These are phyloP conservation scores for Bucco capensis DNA, from an alignment of 2,113 vertebrate species.

Conservation along the genomic window DNA sequence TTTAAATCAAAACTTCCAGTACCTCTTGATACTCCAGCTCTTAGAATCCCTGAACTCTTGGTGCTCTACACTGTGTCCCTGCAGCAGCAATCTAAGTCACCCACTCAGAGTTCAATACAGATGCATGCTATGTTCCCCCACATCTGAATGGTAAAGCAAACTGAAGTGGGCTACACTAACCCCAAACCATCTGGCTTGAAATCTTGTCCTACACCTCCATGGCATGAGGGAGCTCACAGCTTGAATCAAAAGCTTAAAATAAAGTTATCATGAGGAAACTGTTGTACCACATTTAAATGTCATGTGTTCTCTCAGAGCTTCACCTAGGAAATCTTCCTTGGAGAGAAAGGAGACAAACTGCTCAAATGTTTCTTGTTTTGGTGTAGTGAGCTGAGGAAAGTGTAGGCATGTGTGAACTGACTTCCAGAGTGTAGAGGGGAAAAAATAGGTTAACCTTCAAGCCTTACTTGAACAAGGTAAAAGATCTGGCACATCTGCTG, in stretches of 20 bases:
- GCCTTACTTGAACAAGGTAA: background rate
- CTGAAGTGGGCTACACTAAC: background rate
- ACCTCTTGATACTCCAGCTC: background rate
- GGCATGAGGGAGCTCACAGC: background rate
- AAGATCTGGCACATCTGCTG: background rate
- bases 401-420: background rate
- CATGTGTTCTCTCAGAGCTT: background rate
- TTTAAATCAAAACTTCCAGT: background rate
- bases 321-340: background rate
- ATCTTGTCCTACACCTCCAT: background rate
- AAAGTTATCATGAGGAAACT: background rate
- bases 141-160: background rate
- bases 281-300: background rate
- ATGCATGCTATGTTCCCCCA: background rate
- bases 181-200: background rate
- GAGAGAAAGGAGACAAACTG: background rate
- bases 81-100: background rate
- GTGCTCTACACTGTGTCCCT: background rate
- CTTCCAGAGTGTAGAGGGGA: background rate
- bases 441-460: conserved; percentile 3
- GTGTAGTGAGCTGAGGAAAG: background rate
- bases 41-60: background rate
- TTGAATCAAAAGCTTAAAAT: conserved; percentile 28
- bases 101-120: background rate
- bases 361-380: background rate